Conservation (phyloP, 2,113 vertebrate genomes). For the Spheniscus mendiculus region DNA sequence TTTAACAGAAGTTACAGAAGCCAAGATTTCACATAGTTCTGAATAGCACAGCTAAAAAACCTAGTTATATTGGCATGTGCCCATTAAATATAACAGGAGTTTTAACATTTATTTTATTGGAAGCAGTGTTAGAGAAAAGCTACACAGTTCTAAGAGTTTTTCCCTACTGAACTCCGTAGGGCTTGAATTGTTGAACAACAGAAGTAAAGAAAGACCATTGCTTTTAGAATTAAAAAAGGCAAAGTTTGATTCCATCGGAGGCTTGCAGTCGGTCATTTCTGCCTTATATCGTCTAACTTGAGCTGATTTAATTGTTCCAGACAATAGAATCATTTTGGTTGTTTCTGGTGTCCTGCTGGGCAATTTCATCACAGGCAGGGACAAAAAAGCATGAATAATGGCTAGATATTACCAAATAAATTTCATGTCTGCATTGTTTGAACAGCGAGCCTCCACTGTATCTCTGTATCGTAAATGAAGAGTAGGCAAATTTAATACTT, state of each 20-base stretch:
- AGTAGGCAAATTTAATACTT: neutral
- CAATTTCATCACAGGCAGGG: constrained; percentile 27
- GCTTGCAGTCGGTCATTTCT: neutral
- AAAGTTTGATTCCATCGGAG: neutral
- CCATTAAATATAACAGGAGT: neutral
- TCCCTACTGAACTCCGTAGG: neutral
- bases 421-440: neutral
- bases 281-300: neutral
- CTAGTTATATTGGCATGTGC: neutral
- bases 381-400: constrained; percentile 18
- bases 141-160: neutral
- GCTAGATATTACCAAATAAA: constrained; percentile 17
- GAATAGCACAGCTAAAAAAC: neutral
- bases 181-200: neutral
- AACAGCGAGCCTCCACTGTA: neutral
- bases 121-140: neutral
- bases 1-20: neutral
- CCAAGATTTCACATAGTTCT: neutral
- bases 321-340: constrained; percentile 30
- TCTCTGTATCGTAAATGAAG: neutral
- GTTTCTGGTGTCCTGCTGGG: constrained; percentile 45
- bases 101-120: neutral
- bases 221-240: neutral
- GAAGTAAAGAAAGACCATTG: neutral
- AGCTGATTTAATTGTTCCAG: constrained; percentile 45